A percentile compares a stretch with the other conserved stretches of the same genome.
Evolutionary conservation across 2,113 vertebrate genomes (phyloP).

Genomic region (Erythrolamprus reginae): DNA sequence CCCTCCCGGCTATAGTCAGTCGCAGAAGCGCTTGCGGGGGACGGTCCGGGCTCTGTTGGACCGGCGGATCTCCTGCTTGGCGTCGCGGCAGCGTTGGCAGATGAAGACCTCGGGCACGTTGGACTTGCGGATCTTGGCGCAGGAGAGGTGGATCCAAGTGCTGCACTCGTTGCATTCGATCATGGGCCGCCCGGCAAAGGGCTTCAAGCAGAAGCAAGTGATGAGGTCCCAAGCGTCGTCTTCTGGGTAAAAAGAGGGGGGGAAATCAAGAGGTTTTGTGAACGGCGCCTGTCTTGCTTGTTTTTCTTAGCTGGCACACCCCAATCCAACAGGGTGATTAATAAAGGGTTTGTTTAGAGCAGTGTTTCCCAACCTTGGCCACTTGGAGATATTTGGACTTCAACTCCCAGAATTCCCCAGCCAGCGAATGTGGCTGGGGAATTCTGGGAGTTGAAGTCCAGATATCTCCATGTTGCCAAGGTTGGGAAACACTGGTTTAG

Average conservation of each 20-base stretch:
- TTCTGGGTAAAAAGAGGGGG: constrained; percentile 62
- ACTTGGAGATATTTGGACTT: no score
- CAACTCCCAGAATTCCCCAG: no score
- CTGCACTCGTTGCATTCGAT: constrained; percentile 93
- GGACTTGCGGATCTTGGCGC: constrained; percentile 97
- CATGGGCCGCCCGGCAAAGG: constrained; percentile 95
- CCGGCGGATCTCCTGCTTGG: constrained; percentile 86
- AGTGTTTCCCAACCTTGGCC: no score
- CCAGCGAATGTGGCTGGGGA: no score
- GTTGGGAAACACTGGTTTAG: no score
- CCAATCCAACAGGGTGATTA: not conserved
- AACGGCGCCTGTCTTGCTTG: not conserved
- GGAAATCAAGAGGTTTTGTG: not conserved
- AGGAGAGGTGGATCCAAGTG: constrained; percentile 98
- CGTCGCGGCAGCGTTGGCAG: constrained; percentile 92
- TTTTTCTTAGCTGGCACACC: not conserved
- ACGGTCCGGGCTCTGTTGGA: constrained; percentile 90
- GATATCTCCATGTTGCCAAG: no score
- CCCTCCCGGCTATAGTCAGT: constrained; percentile 64
- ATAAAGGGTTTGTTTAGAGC: no score
- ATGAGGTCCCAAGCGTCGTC: constrained; percentile 98
- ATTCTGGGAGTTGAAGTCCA: no score
- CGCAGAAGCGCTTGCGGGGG: constrained; percentile 89
- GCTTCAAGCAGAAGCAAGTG: constrained; percentile 99
- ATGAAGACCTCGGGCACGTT: constrained; percentile 96